Conservation (phyloP, 2,113 vertebrate species). For the Phycodurus eques region DNA sequence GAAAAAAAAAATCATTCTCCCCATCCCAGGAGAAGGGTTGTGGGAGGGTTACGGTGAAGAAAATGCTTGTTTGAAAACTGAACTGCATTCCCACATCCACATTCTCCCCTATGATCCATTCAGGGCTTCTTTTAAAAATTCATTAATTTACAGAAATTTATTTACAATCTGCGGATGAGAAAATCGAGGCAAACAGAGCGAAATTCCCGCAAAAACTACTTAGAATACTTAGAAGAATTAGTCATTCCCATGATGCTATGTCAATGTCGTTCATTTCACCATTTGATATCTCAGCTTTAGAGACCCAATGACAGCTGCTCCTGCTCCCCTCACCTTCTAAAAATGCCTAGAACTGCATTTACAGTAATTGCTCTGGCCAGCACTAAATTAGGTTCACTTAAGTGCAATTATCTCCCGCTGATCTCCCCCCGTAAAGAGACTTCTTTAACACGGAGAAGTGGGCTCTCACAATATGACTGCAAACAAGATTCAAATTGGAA, state of each 20-base stretch:
- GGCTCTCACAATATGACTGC: constrained; percentile 71
- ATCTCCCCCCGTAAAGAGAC: constrained; percentile 72
- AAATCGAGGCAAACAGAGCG: constrained; percentile 16
- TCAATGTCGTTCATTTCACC: constrained; percentile 66
- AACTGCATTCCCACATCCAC: constrained; percentile 71
- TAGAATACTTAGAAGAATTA: constrained; percentile 63
- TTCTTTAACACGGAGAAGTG: constrained; percentile 71
- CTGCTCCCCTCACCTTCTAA: constrained; percentile 40
- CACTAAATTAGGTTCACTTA: constrained; percentile 75
- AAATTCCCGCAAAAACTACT: constrained; percentile 63
- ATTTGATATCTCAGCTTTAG: constrained; percentile 64
- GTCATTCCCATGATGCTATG: constrained; percentile 60
- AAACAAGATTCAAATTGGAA: constrained; percentile 76
- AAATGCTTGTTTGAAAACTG: constrained; percentile 64
- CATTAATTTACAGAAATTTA: constrained; percentile 76
- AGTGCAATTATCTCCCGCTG: constrained; percentile 75
- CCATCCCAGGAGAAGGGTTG: constrained; percentile 55
- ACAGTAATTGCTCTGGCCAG: constrained; percentile 75
- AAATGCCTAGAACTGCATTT: constrained; percentile 70
- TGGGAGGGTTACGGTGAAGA: constrained; percentile 31
- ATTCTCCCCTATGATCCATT: constrained; percentile 46
- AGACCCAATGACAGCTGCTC: constrained; percentile 64
- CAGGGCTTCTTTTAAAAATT: constrained; percentile 78
- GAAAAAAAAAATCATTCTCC: constrained; percentile 69
- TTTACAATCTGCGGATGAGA: constrained; percentile 25